phyloP scores from a whole-genome alignment of 2,797 vertebrate species.

The Anableps anableps region DNA sequence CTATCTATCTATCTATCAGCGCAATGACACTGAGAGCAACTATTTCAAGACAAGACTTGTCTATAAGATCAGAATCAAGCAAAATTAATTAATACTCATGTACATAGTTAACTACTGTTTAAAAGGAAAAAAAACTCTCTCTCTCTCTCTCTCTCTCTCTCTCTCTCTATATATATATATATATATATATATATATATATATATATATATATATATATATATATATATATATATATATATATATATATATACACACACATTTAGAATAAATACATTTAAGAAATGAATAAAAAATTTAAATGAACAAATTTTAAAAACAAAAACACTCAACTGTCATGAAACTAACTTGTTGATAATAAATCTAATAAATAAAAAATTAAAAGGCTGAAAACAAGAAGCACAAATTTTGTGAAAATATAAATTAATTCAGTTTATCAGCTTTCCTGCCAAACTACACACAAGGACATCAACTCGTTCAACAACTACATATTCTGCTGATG shows the following conservation, averaged over 20 bases:
- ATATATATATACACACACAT: too few relatives aligned
- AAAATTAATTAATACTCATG: background rate
- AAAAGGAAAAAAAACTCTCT: background rate
- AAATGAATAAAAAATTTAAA: background rate
- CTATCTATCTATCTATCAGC: too few relatives aligned
- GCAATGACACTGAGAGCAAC: background rate
- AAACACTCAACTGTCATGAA: background rate
- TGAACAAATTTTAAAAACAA: background rate
- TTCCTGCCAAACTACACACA: background rate
- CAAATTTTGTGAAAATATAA: background rate
- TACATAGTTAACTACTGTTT: background rate
- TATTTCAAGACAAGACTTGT: background rate
- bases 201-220: too few relatives aligned
- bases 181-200: too few relatives aligned
- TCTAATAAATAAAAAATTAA: background rate
- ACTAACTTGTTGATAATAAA: background rate
- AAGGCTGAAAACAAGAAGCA: background rate
- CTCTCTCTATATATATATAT: too few relatives aligned
- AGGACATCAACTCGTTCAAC: background rate
- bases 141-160: too few relatives aligned
- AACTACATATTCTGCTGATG: background rate
- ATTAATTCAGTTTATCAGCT: background rate
- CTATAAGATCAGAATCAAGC: background rate
- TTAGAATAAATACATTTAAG: background rate
- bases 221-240: too few relatives aligned